A percentile compares a stretch with the other conserved stretches of the same genome.
Evolutionary conservation across 2,797 vertebrate genomes (phyloP).

Genomic region (Alcedo atthis): DNA sequence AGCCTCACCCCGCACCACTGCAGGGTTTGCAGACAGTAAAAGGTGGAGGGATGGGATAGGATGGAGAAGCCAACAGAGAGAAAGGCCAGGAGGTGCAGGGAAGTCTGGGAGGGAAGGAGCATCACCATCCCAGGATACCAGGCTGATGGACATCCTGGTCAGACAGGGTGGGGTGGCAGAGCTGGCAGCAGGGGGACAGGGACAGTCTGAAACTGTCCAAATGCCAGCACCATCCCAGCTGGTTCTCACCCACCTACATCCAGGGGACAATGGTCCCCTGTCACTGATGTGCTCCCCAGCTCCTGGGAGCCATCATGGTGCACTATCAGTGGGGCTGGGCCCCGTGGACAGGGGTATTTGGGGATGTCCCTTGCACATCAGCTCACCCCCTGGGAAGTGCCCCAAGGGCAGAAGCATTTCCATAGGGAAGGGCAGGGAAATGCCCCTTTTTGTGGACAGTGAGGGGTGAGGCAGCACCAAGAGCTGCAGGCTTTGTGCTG

Average conservation of each 20-base stretch:
- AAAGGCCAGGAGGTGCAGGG: background rate
- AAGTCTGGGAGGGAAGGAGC: background rate
- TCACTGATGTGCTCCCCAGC: background rate
- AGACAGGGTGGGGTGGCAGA: background rate
- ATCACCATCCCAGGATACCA: background rate
- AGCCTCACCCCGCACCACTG: background rate
- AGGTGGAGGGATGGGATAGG: background rate
- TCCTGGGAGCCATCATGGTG: background rate
- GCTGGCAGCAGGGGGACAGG: rapidly evolving
- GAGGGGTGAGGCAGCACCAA: background rate
- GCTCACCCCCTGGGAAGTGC: background rate
- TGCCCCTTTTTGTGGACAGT: rapidly evolving
- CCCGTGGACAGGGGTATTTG: background rate
- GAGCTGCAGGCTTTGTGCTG: background rate
- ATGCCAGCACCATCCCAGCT: background rate
- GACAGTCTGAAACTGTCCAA: background rate
- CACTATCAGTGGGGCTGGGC: background rate
- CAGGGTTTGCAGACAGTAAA: background rate
- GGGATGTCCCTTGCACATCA: background rate
- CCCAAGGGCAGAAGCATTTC: background rate
- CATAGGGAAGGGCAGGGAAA: background rate
- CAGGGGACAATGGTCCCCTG: background rate
- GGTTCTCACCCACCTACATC: background rate
- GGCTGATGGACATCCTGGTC: background rate
- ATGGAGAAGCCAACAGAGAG: background rate